Conservation (phyloP, 2,113 vertebrate genomes). For the Thunnus thynnus region DNA sequence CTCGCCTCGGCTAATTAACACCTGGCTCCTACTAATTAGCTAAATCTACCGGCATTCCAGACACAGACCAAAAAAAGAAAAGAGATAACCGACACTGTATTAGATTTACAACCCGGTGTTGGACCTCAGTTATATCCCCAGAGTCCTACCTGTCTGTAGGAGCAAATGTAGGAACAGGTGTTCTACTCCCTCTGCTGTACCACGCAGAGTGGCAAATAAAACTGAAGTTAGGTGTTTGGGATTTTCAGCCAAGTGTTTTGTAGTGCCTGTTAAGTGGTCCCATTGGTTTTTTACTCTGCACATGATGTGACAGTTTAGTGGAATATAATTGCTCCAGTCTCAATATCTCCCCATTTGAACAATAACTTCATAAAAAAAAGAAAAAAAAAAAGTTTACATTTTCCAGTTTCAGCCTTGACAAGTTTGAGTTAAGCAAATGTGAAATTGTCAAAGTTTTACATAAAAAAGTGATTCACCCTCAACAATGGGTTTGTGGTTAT, state of each 20-base stretch:
- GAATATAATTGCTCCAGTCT: slow-evolving; percentile 35
- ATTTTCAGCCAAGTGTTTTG: slow-evolving; percentile 45
- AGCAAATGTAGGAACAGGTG: slow-evolving; percentile 62
- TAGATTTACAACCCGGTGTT: slow-evolving; percentile 52
- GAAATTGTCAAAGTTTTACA: neutral
- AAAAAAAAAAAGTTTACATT: neutral
- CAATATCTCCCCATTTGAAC: slow-evolving; percentile 1
- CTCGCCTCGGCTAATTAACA: slow-evolving; percentile 77
- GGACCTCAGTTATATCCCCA: slow-evolving; percentile 37
- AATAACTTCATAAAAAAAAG: slow-evolving; percentile 9
- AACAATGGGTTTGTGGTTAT: neutral
- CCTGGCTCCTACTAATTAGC: slow-evolving; percentile 75
- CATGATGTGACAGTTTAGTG: slow-evolving; percentile 30
- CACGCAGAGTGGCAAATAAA: slow-evolving; percentile 24
- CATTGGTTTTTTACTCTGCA: slow-evolving; percentile 23
- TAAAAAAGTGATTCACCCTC: neutral
- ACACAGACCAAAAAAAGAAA: slow-evolving; percentile 8
- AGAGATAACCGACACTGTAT: slow-evolving; percentile 5
- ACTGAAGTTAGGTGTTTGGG: slow-evolving; percentile 12
- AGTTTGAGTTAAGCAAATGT: neutral
- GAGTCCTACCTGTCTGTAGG: slow-evolving; percentile 42
- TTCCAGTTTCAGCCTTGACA: neutral
- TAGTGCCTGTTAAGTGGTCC: slow-evolving; percentile 38
- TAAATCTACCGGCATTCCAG: slow-evolving; percentile 54
- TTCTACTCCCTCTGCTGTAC: slow-evolving; percentile 34